Conservation (phyloP, 2,797 vertebrate genomes). For the Hybognathus amarus region DNA sequence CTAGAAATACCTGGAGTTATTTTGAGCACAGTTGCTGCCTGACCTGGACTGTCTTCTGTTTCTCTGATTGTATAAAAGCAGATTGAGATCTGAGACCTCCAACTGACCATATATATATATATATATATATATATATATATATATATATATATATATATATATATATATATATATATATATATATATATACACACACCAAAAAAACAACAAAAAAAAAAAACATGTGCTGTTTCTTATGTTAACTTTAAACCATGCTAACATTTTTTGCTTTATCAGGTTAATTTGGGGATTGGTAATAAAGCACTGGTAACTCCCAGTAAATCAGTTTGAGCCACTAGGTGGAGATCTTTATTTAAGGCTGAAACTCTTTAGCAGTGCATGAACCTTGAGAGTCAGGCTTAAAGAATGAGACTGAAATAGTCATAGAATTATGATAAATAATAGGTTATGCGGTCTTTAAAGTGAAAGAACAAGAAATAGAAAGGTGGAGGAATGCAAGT, state of each 20-base stretch:
- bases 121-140: too few relatives aligned
- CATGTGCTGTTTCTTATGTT: not conserved
- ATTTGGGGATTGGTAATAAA: not conserved
- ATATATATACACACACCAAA: too few relatives aligned
- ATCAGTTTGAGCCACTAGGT: conserved; percentile 48
- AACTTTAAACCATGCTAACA: not conserved
- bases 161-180: too few relatives aligned
- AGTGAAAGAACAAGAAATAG: not conserved
- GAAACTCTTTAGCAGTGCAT: not conserved
- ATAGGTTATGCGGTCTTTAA: conserved; percentile 31
- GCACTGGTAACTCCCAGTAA: not conserved
- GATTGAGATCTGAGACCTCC: conserved; percentile 34
- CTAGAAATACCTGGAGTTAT: conserved; percentile 44
- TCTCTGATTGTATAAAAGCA: not conserved
- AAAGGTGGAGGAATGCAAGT: conserved; percentile 28
- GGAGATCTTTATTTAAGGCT: conserved; percentile 58
- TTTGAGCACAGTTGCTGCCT: conserved; percentile 40
- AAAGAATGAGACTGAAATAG: conserved; percentile 24
- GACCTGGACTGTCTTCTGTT: conserved; percentile 11
- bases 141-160: too few relatives aligned
- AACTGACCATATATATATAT: not conserved
- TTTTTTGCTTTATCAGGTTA: not conserved
- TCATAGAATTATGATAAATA: conserved; percentile 35
- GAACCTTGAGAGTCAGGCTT: not conserved
- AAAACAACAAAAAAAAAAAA: too few relatives aligned